Conservation (phyloP, 2,888 invertebrate genomes). For the Eristalinus aeneus region DNA sequence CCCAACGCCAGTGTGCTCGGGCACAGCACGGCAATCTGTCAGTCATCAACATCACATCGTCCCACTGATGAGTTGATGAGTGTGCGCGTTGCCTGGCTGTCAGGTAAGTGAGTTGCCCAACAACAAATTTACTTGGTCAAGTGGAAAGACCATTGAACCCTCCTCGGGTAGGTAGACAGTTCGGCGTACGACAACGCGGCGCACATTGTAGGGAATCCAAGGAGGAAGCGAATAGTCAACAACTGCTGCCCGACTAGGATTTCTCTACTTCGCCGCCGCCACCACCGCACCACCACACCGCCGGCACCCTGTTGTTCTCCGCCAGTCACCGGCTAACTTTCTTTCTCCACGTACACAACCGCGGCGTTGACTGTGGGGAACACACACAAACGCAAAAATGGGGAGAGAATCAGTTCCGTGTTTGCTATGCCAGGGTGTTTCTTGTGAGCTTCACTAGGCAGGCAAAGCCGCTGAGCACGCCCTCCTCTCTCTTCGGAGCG, state of each 20-base stretch:
- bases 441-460: constrained; percentile 10
- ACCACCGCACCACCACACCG: too few relatives aligned
- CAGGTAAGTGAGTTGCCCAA: constrained; percentile 31
- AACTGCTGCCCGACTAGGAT: constrained; percentile 37
- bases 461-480: constrained; percentile 4
- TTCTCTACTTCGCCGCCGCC: constrained; percentile 14
- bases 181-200: background rate
- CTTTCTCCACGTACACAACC: constrained; percentile 8
- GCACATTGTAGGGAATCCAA: constrained; percentile 19
- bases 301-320: background rate
- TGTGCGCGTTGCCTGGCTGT: constrained; percentile 36
- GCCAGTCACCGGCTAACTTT: constrained; percentile 36
- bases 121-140: constrained; percentile 53
- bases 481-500: background rate
- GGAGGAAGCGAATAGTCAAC: constrained; percentile 27
- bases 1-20: constrained; percentile 29
- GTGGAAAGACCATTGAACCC: constrained; percentile 57
- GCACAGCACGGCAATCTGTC: constrained; percentile 16
- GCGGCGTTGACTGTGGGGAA: background rate
- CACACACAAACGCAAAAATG: constrained; percentile 6
- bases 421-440: constrained; percentile 37
- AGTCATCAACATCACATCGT: constrained; percentile 28
- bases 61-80: constrained; percentile 5
- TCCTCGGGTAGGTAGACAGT: constrained; percentile 20
- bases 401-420: constrained; percentile 44